These are phyloP conservation scores for Macropus fuliginosus DNA, from an alignment of 2,797 vertebrate species.

Conservation along the genomic window DNA sequence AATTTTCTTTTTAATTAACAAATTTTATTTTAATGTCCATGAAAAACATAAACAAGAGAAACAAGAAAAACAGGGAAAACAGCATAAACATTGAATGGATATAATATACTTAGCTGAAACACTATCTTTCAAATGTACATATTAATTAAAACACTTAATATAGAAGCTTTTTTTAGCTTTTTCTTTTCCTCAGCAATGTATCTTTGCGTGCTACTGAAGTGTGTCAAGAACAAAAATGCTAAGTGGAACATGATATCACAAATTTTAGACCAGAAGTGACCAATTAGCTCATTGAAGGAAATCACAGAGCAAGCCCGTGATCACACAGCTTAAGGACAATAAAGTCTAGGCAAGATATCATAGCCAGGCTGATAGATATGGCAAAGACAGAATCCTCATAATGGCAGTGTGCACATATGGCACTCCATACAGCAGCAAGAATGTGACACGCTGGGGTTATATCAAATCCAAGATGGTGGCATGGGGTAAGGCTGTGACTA, in stretches of 20 bases:
- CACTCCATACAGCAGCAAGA: conserved; percentile 60
- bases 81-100: no score
- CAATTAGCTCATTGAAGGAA: conserved; percentile 85
- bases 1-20: no score
- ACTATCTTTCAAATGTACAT: neutral
- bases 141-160: neutral
- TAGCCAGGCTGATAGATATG: conserved; percentile 77
- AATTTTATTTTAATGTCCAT: no score
- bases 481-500: conserved; percentile 86
- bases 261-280: conserved; percentile 93
- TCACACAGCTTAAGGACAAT: conserved; percentile 88
- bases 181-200: conserved; percentile 6
- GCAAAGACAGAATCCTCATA: conserved; percentile 80
- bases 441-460: conserved; percentile 83
- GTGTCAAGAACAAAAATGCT: conserved; percentile 87
- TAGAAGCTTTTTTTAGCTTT: neutral
- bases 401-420: conserved; percentile 75
- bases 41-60: no score
- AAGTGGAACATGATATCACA: conserved; percentile 90
- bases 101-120: neutral
- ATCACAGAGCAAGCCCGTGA: conserved; percentile 81
- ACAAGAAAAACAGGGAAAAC: no score
- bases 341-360: conserved; percentile 86
- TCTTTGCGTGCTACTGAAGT: conserved; percentile 21
- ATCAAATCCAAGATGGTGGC: conserved; percentile 87